Conservation (phyloP, 2,113 vertebrate genomes). For the Ascaphus truei region DNA sequence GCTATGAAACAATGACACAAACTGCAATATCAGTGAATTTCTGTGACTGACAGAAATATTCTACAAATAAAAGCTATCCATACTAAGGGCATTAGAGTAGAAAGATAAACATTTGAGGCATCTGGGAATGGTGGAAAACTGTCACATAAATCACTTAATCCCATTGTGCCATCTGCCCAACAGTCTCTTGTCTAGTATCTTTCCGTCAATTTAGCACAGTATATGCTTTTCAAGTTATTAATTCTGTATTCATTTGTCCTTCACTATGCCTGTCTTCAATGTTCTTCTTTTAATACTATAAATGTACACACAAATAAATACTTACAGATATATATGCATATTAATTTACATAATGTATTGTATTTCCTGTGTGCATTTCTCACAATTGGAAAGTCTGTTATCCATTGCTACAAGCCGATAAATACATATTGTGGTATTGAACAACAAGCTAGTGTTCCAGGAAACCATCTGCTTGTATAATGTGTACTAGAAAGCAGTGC, state of each 20-base stretch:
- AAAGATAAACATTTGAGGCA: not conserved
- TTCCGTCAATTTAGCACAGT: not conserved
- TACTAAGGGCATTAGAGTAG: not conserved
- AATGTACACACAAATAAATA: not conserved
- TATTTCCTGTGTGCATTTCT: not conserved
- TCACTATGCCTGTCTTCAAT: not conserved
- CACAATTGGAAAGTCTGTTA: not conserved
- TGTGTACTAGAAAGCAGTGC: not conserved
- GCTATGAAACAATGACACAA: no score
- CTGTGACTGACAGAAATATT: no score
- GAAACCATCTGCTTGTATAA: constrained; percentile 22
- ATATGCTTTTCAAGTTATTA: not conserved
- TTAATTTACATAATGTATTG: not conserved
- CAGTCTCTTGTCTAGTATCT: not conserved
- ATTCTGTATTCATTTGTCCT: not conserved
- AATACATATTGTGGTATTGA: constrained; percentile 27
- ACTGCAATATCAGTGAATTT: no score
- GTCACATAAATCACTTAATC: not conserved
- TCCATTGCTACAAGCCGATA: constrained; percentile 6
- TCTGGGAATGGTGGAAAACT: not conserved
- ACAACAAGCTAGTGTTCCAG: constrained; percentile 13
- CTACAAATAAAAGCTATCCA: no score
- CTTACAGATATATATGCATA: not conserved
- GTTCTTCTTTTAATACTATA: not conserved
- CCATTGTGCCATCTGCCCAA: not conserved